Percentiles rank a stretch among this genome's conserved stretches.
These are phyloP conservation scores for Sciaenops ocellatus DNA, from an alignment of 2,797 vertebrate genomes.

Conservation along the genomic window DNA sequence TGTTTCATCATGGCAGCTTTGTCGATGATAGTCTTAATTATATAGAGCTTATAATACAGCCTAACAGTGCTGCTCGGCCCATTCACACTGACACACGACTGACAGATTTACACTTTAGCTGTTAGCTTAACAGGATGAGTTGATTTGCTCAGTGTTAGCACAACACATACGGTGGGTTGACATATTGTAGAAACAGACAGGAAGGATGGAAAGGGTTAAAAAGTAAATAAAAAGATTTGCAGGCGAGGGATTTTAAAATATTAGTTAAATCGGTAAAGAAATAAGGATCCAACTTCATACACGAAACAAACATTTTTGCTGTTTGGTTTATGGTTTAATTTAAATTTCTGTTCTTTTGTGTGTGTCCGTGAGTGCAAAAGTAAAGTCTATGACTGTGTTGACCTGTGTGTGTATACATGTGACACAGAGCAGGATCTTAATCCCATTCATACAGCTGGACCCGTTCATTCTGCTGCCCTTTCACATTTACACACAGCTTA, in stretches of 20 bases:
- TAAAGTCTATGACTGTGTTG: constrained; percentile 23
- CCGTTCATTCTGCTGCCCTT: constrained; percentile 24
- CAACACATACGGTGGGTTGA: not conserved
- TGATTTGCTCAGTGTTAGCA: not conserved
- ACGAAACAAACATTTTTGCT: constrained; percentile 20
- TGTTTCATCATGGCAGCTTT: constrained; percentile 14
- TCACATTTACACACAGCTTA: constrained; percentile 52
- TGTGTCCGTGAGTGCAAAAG: not conserved
- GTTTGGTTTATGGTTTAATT: constrained; percentile 7
- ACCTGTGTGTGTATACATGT: constrained; percentile 24
- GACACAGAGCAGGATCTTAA: constrained; percentile 27
- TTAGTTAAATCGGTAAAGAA: constrained; percentile 36
- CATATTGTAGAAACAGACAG: not conserved
- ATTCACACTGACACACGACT: not conserved
- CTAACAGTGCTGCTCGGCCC: not conserved
- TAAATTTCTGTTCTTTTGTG: constrained; percentile 10
- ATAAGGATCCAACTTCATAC: constrained; percentile 16
- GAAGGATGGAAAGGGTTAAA: not conserved
- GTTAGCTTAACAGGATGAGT: constrained; percentile 5
- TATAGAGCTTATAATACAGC: constrained; percentile 3
- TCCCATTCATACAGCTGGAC: constrained; percentile 39
- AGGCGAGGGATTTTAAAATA: constrained; percentile 18
- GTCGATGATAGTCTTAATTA: constrained; percentile 25
- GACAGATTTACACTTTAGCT: constrained; percentile 19
- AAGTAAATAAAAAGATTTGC: not conserved